Base-by-base conservation (phyloP, 2,888 invertebrate genomes). In the Microdon myrmicae region DNA sequence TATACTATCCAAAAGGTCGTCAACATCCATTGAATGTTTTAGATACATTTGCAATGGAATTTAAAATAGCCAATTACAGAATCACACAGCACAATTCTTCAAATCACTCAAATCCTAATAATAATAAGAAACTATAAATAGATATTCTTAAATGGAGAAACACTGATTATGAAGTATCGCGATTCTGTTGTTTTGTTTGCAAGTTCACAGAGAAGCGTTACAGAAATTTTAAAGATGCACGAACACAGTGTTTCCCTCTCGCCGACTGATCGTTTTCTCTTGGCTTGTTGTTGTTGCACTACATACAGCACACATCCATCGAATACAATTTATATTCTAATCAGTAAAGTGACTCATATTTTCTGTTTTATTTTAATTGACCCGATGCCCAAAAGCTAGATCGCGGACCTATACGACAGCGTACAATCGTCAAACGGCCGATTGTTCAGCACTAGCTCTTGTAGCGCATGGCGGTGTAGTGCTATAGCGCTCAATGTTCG, bases 1-100 rank as follows among this genome's bases (percentile, higher is more conserved):
- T 70, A 79, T 70, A 72, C 79, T 79, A 68, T 71, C 72, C 34
- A 79, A 71, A 53, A 79, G 71, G 70, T 78, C 79, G 67, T 76
- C 76, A 71, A 75, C 76, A 70, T 78, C 78, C 79, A 79, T 79
- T 71, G 74, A 73, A 70, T 72, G 72, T 72, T 77, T 77, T 67
- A 77, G 70, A 78, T 77, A 75, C 77, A 77, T 77, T 75, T 74
- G 76, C 72, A 31, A 22, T 8, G 26, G n/a, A n/a, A n/a, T n/a
- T n/a, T 12, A 25, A 45, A 10, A 55, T 41, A 32, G 12, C 22
- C 26, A 22, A 31, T 48, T n/a, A n/a, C n/a, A n/a, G n/a, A n/a
- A n/a, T n/a, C n/a, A n/a, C n/a, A n/a, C n/a, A n/a, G n/a, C n/a
- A n/a, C n/a, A n/a, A n/a, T n/a, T n/a, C n/a, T n/a, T n/a, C n/a